Base-by-base conservation (phyloP, 2,797 vertebrate species). In the Diplodus puntazzo region DNA sequence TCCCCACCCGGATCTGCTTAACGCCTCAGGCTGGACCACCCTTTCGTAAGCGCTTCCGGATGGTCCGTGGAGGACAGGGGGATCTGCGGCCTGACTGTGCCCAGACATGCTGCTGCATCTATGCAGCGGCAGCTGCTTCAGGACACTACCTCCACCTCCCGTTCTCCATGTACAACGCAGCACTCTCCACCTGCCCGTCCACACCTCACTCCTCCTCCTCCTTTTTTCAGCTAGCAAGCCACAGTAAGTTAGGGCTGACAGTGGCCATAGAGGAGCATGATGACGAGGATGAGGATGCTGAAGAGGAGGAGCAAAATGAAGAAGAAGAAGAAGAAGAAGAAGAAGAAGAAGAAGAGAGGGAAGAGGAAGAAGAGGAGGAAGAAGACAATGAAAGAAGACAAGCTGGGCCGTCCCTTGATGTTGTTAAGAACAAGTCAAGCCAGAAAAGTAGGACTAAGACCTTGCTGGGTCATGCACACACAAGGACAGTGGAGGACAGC, bases 31-130 rank as follows among this genome's bases (percentile, higher is more conserved):
- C 82, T 0, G 89, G 96, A 64, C 96, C 96, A n/a, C 96, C 96
- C 0, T 96, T 97, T 61, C 95, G 97, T 49, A 99, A 99, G 88
- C 97, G 97, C 18, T 96, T 97, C 59, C 95, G 97, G 50, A 92
- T 97, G 93, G 94, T 97, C 45, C 92, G 92, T 0, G 91, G 87
- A 0, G 91, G 91, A 14, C 90, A 86, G 65, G 90, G 85, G 20
- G 90, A 90, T 7, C 79, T 91, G 1, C 95, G 95, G 17, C 94
- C 96, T 0, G 96, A 96, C 62, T 97, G 96, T 60, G 87, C 96
- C 64, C 97, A 97, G 59, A 93, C 97, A 1, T 99, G 98, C 92
- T 99, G 97, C 91, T 97, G 98, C 91, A 96, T 98, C 87, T 97
- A 97, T 20, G 96, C 96, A 1, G 94, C 92, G 0, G 91, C 92